A percentile compares a stretch with the other conserved stretches of the same genome.
phyloP scores from a whole-genome alignment of 2,888 invertebrate species.

The Pocota personata region DNA sequence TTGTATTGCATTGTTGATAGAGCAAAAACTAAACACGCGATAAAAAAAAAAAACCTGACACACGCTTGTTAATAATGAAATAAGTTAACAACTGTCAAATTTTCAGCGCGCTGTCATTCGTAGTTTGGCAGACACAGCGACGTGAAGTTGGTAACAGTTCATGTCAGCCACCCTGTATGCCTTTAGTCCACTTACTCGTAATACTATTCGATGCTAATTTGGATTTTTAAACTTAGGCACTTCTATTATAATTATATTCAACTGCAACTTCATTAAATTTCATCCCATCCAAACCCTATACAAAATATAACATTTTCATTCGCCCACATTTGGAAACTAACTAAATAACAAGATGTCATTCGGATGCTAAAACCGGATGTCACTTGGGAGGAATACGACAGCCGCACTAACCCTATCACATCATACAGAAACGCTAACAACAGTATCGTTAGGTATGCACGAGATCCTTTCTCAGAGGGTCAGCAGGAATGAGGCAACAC shows the following conservation, averaged over 20 bases:
- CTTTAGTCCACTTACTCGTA: too few species aligned
- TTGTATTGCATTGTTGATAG: too few species aligned
- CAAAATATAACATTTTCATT: constrained; percentile 41
- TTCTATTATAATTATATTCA: constrained; percentile 41
- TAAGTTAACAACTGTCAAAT: too few species aligned
- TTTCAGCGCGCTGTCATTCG: too few species aligned
- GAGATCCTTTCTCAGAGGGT: constrained; percentile 39
- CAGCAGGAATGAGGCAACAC: constrained; percentile 28
- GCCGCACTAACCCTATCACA: constrained; percentile 50
- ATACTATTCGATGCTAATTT: too few species aligned
- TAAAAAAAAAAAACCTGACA: too few species aligned
- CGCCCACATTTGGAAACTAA: constrained; percentile 68
- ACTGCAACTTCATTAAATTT: constrained; percentile 63
- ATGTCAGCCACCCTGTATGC: too few species aligned
- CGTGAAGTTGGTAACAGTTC: too few species aligned
- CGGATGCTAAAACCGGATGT: constrained; percentile 71
- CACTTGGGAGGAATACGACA: constrained; percentile 52
- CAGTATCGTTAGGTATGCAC: constrained; percentile 30
- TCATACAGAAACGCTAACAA: constrained; percentile 56
- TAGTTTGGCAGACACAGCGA: too few species aligned
- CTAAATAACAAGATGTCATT: constrained; percentile 74
- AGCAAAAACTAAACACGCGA: too few species aligned
- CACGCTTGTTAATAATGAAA: too few species aligned
- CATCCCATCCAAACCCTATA: neutral
- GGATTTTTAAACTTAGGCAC: neutral